Percentiles rank a stretch among this genome's conserved stretches.
These are phyloP conservation scores for Diachrysia chrysitis DNA, from an alignment of 2,888 invertebrate species.

Conservation along the genomic window DNA sequence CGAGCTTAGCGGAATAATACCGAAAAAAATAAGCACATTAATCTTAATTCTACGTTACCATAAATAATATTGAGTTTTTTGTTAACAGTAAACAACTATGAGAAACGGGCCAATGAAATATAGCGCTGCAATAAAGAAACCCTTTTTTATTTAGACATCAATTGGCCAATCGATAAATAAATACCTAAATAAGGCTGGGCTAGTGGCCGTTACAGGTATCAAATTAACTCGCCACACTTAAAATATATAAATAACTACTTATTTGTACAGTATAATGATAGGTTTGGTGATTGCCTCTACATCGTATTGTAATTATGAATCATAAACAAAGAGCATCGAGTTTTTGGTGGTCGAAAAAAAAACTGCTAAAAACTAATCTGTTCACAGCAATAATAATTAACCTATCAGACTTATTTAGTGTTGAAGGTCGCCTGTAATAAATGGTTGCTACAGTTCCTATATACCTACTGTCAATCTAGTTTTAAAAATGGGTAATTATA, in stretches of 20 bases:
- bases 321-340: slow-evolving; percentile 83
- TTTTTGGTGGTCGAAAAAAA: slow-evolving; percentile 75
- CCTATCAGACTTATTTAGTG: slow-evolving; percentile 85
- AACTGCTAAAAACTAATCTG: slow-evolving; percentile 86
- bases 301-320: slow-evolving; percentile 85
- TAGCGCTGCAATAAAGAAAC: slow-evolving; percentile 69
- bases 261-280: slow-evolving; percentile 87
- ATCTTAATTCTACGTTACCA: slow-evolving; percentile 81
- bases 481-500: slow-evolving; percentile 60
- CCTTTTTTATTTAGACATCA: slow-evolving; percentile 70
- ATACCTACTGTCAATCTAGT: slow-evolving; percentile 66
- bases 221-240: slow-evolving; percentile 75
- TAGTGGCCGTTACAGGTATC: slow-evolving; percentile 71
- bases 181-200: slow-evolving; percentile 69
- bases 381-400: slow-evolving; percentile 87
- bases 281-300: slow-evolving; percentile 84
- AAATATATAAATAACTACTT: slow-evolving; percentile 83
- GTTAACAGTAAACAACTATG: slow-evolving; percentile 66
- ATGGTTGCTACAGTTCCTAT: slow-evolving; percentile 76
- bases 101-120: slow-evolving; percentile 75
- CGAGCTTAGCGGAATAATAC: slow-evolving; percentile 57
- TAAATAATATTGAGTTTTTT: slow-evolving; percentile 72
- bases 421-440: slow-evolving; percentile 81
- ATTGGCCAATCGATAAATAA: slow-evolving; percentile 81
- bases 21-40: slow-evolving; percentile 80